Evolutionary conservation across 1,140 invertebrate genomes (phyloP).

Genomic region (Sitophilus oryzae): DNA sequence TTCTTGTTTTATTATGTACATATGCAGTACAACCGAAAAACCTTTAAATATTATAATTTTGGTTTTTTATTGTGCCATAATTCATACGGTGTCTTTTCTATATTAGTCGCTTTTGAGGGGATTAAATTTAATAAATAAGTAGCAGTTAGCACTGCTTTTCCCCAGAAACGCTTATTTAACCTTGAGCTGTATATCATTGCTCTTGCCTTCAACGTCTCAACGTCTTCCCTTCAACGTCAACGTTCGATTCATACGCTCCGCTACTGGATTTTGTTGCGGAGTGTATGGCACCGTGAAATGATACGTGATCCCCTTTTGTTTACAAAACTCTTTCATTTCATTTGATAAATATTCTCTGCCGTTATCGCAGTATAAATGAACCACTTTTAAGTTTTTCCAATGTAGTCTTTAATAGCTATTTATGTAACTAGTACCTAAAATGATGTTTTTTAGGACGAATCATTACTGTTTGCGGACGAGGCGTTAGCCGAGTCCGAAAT

Average conservation of each 20-base stretch:
- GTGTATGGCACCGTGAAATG: slow-evolving; percentile 46
- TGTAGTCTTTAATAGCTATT: too few relatives aligned
- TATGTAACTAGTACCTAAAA: too few relatives aligned
- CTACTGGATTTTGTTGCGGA: slow-evolving; percentile 49
- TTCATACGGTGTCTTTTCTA: slow-evolving; percentile 45
- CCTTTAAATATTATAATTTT: slow-evolving; percentile 44
- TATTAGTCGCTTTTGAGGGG: slow-evolving; percentile 41
- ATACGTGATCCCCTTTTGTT: slow-evolving; percentile 45
- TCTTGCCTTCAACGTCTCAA: too few relatives aligned
- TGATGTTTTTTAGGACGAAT: too few relatives aligned
- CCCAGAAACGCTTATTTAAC: slow-evolving; percentile 40
- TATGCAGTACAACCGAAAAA: slow-evolving; percentile 47
- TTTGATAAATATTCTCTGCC: slow-evolving; percentile 43
- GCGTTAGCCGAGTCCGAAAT: too few relatives aligned
- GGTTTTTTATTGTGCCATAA: slow-evolving; percentile 47
- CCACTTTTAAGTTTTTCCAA: too few relatives aligned
- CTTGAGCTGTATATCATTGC: slow-evolving; percentile 40
- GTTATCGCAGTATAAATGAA: slow-evolving; percentile 45
- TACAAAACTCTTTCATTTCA: slow-evolving; percentile 43
- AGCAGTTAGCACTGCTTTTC: slow-evolving; percentile 41
- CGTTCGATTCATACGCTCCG: slow-evolving; percentile 47
- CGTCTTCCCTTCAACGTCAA: too few relatives aligned
- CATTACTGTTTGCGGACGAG: too few relatives aligned
- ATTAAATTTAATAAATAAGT: slow-evolving; percentile 46
- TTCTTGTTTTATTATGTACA: slow-evolving; percentile 42